Evolutionary conservation across 30 jellyfish, hydroid and myxozoan species (phyloP).

Genomic region (Turritopsis rubra): DNA sequence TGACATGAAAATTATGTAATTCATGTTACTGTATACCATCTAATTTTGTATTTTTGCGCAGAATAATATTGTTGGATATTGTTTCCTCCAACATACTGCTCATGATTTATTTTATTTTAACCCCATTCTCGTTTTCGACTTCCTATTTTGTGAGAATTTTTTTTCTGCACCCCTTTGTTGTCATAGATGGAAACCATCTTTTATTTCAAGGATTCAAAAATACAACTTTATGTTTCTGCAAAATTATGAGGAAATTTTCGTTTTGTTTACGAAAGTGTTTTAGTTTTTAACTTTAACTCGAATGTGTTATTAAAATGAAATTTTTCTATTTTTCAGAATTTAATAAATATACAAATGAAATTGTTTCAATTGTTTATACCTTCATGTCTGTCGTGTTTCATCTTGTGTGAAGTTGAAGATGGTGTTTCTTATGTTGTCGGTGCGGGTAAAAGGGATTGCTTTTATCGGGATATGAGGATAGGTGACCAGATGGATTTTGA

Average conservation of each 20-base stretch:
- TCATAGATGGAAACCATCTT: too few species aligned
- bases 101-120: too few species aligned
- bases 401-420: constrained; percentile 56
- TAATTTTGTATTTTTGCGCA: background rate
- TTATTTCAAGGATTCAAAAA: too few species aligned
- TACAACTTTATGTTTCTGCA: too few species aligned
- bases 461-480: constrained; percentile 37
- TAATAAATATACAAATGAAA: background rate
- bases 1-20: background rate
- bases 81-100: too few species aligned
- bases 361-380: background rate
- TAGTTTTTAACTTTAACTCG: too few species aligned
- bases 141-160: too few species aligned
- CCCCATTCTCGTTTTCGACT: too few species aligned
- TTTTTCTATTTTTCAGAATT: background rate
- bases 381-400: background rate
- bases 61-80: background rate
- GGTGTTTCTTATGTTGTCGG: constrained; percentile 65
- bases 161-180: too few species aligned
- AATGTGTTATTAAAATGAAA: too few species aligned
- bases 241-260: too few species aligned
- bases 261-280: too few species aligned
- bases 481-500: constrained; percentile 75
- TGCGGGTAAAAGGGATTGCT: constrained; percentile 71
- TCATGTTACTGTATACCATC: background rate